Evolutionary conservation across 1,140 invertebrate genomes (phyloP), one percentile per base, ranked within the genome.

Genomic region (Lineus longissimus): DNA sequence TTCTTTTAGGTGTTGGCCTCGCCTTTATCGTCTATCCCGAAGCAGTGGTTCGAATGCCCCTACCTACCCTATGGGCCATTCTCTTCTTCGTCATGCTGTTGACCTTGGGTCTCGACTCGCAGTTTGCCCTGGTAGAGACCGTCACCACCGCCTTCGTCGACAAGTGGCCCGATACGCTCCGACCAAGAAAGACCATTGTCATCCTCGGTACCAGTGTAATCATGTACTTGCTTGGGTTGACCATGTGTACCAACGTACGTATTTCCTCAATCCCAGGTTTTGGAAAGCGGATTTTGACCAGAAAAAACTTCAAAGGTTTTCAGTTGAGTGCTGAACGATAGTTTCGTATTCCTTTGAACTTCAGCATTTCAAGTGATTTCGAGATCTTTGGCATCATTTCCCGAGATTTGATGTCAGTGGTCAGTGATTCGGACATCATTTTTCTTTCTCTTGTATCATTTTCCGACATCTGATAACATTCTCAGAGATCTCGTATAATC

Each of bases 81-180:
- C 81, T 92, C 0, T 92, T 93, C 81, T 93, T 93, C 75, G 85
- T 92, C 13, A 75, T 75, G 73, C 55, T 75, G 19, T 62, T 75
- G 29, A 63, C 72, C 31, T 59, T 75, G 13, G 73, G 73, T 17
- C 61, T 75, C 23, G 73, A 74, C 61, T 72, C 65, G 43, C 65
- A 70, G 90, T 92, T 93, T 89, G 90, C 90, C 0, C 88, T 90
- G 29, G 80, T 92, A 65, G 91, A 93, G 80, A 86, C 89, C 0
- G 86, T 92, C 0, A 88, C 89, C 59, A 86, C 89, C 0, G 88
- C 89, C 6, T 67, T 91, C 0, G 77, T 87, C 56, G 91, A 93
- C 73, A 88, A 90, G 65, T 87, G 87, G 71, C 83, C 85, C 4
- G 9, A 51, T n/a, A 73, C 72, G 30, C 84, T 87, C 47, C 61